Percentiles rank a stretch among this genome's conserved stretches.
These are phyloP conservation scores for Clarias macrocephalus DNA, from an alignment of 2,113 vertebrate species.

Conservation along the genomic window DNA sequence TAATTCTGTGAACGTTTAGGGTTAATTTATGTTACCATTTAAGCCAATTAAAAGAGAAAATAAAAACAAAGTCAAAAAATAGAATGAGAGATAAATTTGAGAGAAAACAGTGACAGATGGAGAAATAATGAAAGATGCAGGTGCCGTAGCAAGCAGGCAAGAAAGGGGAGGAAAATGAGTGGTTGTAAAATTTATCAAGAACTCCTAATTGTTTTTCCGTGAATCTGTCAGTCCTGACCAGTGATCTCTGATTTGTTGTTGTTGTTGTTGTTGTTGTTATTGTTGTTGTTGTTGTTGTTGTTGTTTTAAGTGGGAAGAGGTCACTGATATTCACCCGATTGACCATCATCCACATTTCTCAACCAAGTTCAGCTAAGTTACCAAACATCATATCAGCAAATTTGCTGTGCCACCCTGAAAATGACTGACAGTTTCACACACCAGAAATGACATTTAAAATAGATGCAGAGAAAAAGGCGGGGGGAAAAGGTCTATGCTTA, in stretches of 20 bases:
- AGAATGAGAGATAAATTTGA: neutral
- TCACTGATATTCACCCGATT: neutral
- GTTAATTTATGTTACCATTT: too few species aligned
- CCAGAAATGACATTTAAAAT: constrained; percentile 32
- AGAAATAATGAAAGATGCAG: constrained; percentile 13
- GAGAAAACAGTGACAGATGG: constrained; percentile 3
- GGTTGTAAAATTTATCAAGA: neutral
- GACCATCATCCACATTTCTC: neutral
- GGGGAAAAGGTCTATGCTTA: constrained; percentile 41
- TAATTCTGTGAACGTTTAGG: too few species aligned
- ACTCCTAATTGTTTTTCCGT: neutral
- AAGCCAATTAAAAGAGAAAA: neutral
- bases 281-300: neutral
- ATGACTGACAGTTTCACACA: constrained; percentile 26
- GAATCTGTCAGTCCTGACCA: neutral
- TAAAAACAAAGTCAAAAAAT: neutral
- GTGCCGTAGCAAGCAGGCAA: neutral
- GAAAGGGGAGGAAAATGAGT: neutral
- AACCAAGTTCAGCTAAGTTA: neutral
- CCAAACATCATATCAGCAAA: constrained; percentile 20
- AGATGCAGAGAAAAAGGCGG: constrained; percentile 27
- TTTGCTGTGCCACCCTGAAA: constrained; percentile 16
- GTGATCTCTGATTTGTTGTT: neutral
- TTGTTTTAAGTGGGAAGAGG: neutral
- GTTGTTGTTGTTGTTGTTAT: neutral